These are phyloP conservation scores for Bombus pascuorum DNA, from an alignment of 1,140 invertebrate genomes.

Conservation along the genomic window DNA sequence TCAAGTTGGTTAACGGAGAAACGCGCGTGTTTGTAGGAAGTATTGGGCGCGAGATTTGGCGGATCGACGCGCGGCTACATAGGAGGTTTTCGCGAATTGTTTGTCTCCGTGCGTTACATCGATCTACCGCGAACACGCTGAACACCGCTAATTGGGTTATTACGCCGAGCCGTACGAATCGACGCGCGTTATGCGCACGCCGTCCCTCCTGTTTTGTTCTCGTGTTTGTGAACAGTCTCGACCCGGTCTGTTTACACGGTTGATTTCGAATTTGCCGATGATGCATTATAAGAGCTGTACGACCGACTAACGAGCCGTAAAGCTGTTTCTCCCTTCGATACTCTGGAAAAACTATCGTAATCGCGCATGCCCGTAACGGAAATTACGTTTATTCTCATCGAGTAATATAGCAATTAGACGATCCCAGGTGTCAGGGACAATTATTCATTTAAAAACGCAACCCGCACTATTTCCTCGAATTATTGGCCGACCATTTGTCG, in stretches of 20 bases:
- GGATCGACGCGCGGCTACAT: background rate
- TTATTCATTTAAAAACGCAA: background rate
- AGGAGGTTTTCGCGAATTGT: constrained; percentile 4
- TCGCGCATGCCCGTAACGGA: background rate
- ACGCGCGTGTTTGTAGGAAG: no score
- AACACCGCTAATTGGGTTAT: constrained; percentile 40
- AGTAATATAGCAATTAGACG: constrained; percentile 10
- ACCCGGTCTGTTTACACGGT: background rate
- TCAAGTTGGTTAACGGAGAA: no score
- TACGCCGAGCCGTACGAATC: background rate
- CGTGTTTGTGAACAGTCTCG: background rate
- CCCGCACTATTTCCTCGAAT: background rate
- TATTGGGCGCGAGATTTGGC: background rate
- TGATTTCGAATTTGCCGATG: constrained; percentile 28
- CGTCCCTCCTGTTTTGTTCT: background rate
- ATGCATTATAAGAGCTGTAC: constrained; percentile 22
- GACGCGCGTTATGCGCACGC: background rate
- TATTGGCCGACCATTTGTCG: no score
- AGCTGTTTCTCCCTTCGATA: background rate
- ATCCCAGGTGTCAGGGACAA: background rate
- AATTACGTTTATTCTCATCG: background rate
- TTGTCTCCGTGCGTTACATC: constrained; percentile 10
- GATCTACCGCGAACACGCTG: background rate
- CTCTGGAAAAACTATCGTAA: background rate
- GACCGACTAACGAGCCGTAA: background rate